phyloP scores from a whole-genome alignment of 53 echinoderm and acorn worm species.

The Zoroaster sp. region DNA sequence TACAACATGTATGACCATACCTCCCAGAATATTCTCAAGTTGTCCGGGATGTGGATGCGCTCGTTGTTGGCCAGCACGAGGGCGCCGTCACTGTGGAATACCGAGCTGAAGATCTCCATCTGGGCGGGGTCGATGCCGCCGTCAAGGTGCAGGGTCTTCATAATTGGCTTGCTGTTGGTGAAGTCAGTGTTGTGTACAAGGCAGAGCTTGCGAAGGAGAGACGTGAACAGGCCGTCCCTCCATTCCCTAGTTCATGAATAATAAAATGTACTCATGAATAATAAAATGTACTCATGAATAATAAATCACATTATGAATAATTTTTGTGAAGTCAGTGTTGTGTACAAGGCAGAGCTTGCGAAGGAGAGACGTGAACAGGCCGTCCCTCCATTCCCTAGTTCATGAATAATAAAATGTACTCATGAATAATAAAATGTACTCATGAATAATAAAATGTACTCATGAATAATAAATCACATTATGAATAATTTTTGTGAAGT shows the following conservation, averaged over 20 bases:
- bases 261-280: no score
- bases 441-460: no score
- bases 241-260: no score
- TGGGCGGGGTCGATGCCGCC: constrained; percentile 81
- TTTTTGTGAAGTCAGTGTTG: constrained; percentile 71
- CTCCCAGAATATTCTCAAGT: constrained; percentile 92
- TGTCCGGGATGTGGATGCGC: constrained; percentile 82
- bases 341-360: constrained; percentile 86
- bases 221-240: constrained; percentile 92
- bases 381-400: constrained; percentile 99
- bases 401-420: no score
- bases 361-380: constrained; percentile 80
- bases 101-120: constrained; percentile 91
- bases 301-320: no score
- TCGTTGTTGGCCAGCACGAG: constrained; percentile 90
- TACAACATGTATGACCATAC: no score
- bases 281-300: neutral
- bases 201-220: constrained; percentile 82
- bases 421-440: neutral
- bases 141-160: constrained; percentile 89
- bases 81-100: constrained; percentile 71
- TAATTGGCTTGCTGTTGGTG: constrained; percentile 68
- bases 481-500: constrained; percentile 80
- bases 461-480: no score
- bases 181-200: constrained; percentile 77